Evolutionary conservation across 2,113 vertebrate genomes (phyloP).

Genomic region (Oreochromis aureus): DNA sequence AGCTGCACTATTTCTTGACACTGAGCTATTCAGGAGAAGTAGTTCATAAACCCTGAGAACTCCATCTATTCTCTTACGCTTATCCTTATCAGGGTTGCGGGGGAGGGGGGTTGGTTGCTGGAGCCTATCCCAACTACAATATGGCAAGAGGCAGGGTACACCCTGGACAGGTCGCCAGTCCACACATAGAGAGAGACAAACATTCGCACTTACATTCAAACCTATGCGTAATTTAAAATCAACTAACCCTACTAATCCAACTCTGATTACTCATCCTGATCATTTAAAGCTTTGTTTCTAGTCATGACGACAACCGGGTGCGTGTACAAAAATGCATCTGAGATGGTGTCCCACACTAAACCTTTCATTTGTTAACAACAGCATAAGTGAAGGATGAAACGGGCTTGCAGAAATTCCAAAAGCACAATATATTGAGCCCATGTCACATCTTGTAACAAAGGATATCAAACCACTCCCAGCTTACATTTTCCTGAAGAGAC

Average conservation of each 20-base stretch:
- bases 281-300: not conserved
- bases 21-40: not conserved
- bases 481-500: slow-evolving; percentile 65
- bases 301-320: not conserved
- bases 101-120: not conserved
- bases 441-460: slow-evolving; percentile 42
- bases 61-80: not conserved
- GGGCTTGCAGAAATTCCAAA: not conserved
- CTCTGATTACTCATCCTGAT: not conserved
- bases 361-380: not conserved
- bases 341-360: not conserved
- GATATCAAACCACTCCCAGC: slow-evolving; percentile 34
- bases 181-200: not conserved
- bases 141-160: not conserved
- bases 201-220: not conserved
- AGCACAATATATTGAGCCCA: not conserved
- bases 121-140: not conserved
- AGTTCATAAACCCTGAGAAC: not conserved
- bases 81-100: not conserved
- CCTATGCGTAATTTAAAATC: not conserved
- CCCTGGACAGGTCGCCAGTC: not conserved
- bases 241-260: not conserved
- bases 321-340: not conserved
- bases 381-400: not conserved
- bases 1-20: not conserved